Evolutionary conservation across 1,140 invertebrate species (phyloP).

Genomic region (Eueides isabella): DNA sequence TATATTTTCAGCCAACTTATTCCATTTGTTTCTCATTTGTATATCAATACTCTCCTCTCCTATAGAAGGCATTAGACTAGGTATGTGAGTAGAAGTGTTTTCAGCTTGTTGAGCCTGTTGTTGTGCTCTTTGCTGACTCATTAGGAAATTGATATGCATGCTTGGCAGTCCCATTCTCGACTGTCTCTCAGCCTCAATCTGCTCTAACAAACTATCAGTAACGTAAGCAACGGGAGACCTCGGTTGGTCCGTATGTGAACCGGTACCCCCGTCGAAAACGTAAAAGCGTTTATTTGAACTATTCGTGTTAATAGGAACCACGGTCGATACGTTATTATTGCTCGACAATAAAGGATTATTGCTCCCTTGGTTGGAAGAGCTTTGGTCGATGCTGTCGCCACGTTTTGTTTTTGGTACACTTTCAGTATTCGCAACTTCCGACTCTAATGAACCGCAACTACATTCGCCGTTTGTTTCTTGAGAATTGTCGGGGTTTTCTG

Average conservation of each 20-base stretch:
- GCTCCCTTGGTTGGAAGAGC: constrained; percentile 79
- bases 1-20: constrained; percentile 69
- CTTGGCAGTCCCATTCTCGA: constrained; percentile 77
- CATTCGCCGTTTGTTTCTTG: constrained; percentile 73
- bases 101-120: constrained; percentile 64
- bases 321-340: constrained; percentile 76
- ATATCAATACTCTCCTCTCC: constrained; percentile 73
- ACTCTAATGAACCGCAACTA: constrained; percentile 77
- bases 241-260: constrained; percentile 62
- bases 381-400: constrained; percentile 74
- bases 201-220: constrained; percentile 75
- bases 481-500: constrained; percentile 68
- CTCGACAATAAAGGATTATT: constrained; percentile 77
- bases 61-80: constrained; percentile 72
- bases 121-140: constrained; percentile 67
- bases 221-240: constrained; percentile 73
- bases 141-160: constrained; percentile 78
- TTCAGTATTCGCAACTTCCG: constrained; percentile 72
- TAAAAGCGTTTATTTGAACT: constrained; percentile 73
- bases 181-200: constrained; percentile 76
- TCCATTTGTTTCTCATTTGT: constrained; percentile 67
- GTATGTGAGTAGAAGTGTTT: constrained; percentile 57
- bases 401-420: constrained; percentile 72
- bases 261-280: constrained; percentile 71
- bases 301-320: constrained; percentile 75